Base-by-base conservation (phyloP, 2,888 invertebrate genomes). In the Hydropsyche betteni region DNA sequence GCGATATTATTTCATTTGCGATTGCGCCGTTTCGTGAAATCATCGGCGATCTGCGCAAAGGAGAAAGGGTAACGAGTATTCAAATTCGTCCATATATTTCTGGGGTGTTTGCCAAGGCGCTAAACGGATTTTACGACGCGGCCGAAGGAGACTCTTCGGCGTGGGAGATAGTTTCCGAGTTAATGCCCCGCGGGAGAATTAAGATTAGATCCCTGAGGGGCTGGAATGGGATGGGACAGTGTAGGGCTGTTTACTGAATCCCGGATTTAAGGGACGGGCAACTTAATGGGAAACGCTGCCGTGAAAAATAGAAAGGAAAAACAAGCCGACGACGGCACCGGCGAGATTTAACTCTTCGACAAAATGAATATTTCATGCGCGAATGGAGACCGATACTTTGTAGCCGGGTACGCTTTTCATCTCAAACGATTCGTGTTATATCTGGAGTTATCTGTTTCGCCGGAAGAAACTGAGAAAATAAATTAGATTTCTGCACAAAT, bases 181-280 rank as follows among this genome's bases (percentile, higher is more conserved):
- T 69, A 51, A 69, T 44, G 33, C 53, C 44, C 70, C 24, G 34
- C 53, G 70, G 70, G 53, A 70, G 33, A 70, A 70, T 70, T 70
- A 70, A 70, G 52, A 70, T 70, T 53, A 34, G 53, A 70, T 70
- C 36, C 53, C 52, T 4, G 24, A 16, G 53, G 7, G 12, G 44
- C 44, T 44, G 44, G 7, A 4, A 12, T 1, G 14, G 34, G 12
- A 12, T 10, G 64, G 64, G 12, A 4, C 10, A 44, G 44, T 44
- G 44, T 1, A 44, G 44, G 34, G 34, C 34, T 64, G 64, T 64
- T 64, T 64, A 64, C 64, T 12, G 64, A n/a, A 64, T 34, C 34
- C 36, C n/a, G 36, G 36, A 64, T 64, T 64, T 64, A 64, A 64
- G 64, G 10, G 64, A 36, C 12, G 36, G 36, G 12, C 24, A 12